phyloP scores from a whole-genome alignment of 2,888 invertebrate genomes.

The Lasiommata megera region DNA sequence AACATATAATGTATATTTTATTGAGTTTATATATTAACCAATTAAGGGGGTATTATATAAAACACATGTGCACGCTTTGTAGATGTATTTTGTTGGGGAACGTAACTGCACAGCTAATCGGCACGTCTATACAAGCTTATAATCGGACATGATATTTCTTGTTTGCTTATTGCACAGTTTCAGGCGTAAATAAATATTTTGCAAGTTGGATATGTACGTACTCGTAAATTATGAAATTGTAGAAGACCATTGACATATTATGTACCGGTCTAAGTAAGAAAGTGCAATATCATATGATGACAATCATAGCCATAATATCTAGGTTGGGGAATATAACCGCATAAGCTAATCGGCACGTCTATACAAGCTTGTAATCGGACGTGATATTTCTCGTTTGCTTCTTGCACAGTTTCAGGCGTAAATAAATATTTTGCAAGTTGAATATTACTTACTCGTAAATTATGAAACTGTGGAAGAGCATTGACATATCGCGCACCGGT shows the following conservation, averaged over 20 bases:
- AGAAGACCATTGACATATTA: slow-evolving; percentile 5
- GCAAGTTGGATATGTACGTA: slow-evolving; percentile 25
- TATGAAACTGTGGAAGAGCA: slow-evolving; percentile 30
- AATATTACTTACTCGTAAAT: neutral
- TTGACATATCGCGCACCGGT: too few relatives aligned
- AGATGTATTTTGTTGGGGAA: too few relatives aligned
- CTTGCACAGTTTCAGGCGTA: slow-evolving; percentile 30
- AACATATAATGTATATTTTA: too few relatives aligned
- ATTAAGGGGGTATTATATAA: too few relatives aligned
- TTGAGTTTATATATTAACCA: too few relatives aligned
- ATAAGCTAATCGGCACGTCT: neutral
- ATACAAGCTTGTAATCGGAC: neutral
- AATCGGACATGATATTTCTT: slow-evolving; percentile 28
- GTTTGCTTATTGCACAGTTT: slow-evolving; percentile 27
- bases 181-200: slow-evolving; percentile 37
- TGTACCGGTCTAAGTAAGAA: neutral
- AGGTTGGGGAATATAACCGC: too few relatives aligned
- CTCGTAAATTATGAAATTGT: slow-evolving; percentile 30
- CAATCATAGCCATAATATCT: too few relatives aligned
- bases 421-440: slow-evolving; percentile 38
- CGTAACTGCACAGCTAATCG: neutral
- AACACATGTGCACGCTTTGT: too few relatives aligned
- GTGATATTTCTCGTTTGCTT: slow-evolving; percentile 28
- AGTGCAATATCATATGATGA: neutral
- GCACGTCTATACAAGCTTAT: neutral